phyloP scores from a whole-genome alignment of 2,797 vertebrate genomes.

The Hydrocynus forskahlii region DNA sequence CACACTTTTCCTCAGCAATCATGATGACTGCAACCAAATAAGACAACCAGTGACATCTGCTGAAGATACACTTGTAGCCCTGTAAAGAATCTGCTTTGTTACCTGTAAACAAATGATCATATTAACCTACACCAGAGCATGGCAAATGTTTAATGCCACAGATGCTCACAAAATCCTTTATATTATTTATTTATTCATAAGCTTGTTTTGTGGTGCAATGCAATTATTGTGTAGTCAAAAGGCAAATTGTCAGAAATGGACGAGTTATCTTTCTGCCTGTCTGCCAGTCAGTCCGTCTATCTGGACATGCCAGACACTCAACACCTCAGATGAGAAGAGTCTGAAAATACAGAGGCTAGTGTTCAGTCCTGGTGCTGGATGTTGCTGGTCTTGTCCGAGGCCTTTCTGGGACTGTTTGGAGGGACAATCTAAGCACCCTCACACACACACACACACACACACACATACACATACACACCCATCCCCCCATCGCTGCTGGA shows the following conservation, averaged over 20 bases:
- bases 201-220: not conserved
- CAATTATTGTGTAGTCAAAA: not conserved
- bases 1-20: too few species aligned
- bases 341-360: not conserved
- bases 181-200: not conserved
- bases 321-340: not conserved
- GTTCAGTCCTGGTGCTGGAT: constrained; percentile 1
- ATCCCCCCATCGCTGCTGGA: constrained; percentile 63
- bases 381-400: constrained; percentile 39
- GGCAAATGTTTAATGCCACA: not conserved
- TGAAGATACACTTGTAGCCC: not conserved
- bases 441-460: not conserved
- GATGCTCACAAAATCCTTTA: not conserved
- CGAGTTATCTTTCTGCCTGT: not conserved
- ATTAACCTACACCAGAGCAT: not conserved
- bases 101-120: too few species aligned
- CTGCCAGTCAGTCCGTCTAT: not conserved
- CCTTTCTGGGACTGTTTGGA: constrained; percentile 52
- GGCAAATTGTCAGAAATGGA: not conserved
- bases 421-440: constrained; percentile 35
- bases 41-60: too few species aligned
- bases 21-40: too few species aligned
- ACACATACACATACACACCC: constrained; percentile 34
- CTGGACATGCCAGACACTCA: not conserved
- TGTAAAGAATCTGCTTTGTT: not conserved